Conservation (phyloP, 2,888 invertebrate species). For the Clostera curtula region DNA sequence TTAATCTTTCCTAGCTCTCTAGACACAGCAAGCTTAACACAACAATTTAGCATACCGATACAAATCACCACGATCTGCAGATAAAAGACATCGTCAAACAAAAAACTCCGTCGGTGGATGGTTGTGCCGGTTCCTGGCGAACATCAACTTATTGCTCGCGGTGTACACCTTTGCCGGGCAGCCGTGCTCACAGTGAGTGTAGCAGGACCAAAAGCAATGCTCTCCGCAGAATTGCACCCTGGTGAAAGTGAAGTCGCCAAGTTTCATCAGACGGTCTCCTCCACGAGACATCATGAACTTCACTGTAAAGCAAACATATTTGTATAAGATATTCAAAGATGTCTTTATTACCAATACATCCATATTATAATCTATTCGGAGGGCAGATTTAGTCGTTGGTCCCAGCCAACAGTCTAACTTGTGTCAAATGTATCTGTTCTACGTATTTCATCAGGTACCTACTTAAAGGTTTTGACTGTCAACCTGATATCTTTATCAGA, state of each 20-base stretch:
- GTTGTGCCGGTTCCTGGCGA: conserved; percentile 54
- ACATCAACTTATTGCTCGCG: conserved; percentile 41
- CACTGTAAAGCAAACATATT: conserved; percentile 40
- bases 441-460: too few relatives aligned
- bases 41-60: not conserved
- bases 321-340: conserved; percentile 15
- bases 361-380: too few relatives aligned
- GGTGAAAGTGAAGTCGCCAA: conserved; percentile 62
- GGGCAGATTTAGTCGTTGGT: too few relatives aligned
- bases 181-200: conserved; percentile 49
- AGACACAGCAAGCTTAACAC: too few relatives aligned
- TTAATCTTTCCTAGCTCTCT: too few relatives aligned
- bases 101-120: conserved; percentile 67
- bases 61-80: conserved; percentile 5
- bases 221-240: conserved; percentile 32
- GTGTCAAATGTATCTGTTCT: too few relatives aligned
- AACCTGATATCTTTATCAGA: too few relatives aligned
- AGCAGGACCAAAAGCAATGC: conserved; percentile 55
- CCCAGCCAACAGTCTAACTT: too few relatives aligned
- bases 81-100: conserved; percentile 37
- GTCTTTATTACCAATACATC: too few relatives aligned
- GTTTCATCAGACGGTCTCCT: conserved; percentile 57
- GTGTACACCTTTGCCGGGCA: conserved; percentile 59
- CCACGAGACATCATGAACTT: conserved; percentile 59
- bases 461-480: too few relatives aligned